These are phyloP conservation scores for Sprattus sprattus DNA, from an alignment of 2,113 vertebrate genomes.

Conservation along the genomic window DNA sequence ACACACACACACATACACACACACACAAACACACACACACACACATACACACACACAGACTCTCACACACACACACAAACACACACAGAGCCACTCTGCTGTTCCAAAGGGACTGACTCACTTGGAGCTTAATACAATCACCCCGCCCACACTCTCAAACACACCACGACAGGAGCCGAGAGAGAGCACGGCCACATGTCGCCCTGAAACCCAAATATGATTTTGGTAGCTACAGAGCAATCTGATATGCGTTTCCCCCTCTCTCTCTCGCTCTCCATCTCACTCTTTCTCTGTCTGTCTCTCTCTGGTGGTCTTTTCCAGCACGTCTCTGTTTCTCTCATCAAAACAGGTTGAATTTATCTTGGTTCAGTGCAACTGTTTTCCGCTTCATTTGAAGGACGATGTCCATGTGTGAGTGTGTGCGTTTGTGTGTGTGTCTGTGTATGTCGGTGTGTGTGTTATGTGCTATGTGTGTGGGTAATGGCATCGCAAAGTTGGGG, in stretches of 20 bases:
- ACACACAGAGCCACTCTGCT: conserved; percentile 44
- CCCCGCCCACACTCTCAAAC: background rate
- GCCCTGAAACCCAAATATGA: background rate
- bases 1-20: conserved; percentile 11
- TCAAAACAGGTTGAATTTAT: background rate
- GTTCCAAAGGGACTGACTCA: background rate
- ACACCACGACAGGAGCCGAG: background rate
- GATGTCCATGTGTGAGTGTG: conserved; percentile 6
- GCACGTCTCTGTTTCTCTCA: background rate
- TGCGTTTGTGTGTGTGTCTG: background rate
- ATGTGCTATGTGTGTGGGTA: conserved; percentile 26
- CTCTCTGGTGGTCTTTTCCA: background rate
- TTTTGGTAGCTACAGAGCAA: background rate
- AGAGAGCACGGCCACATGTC: background rate
- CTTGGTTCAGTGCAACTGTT: conserved; percentile 9
- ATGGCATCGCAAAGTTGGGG: background rate
- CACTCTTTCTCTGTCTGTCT: background rate
- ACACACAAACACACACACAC: conserved; percentile 4
- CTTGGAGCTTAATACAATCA: conserved; percentile 4
- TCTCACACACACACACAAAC: background rate
- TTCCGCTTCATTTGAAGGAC: background rate
- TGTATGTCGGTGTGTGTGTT: conserved; percentile 29
- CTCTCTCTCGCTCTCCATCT: background rate
- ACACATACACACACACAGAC: background rate
- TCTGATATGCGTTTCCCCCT: background rate